A percentile compares a stretch with the other conserved stretches of the same genome.
Evolutionary conservation across 2,888 invertebrate species (phyloP).

Genomic region (Belgica antarctica): DNA sequence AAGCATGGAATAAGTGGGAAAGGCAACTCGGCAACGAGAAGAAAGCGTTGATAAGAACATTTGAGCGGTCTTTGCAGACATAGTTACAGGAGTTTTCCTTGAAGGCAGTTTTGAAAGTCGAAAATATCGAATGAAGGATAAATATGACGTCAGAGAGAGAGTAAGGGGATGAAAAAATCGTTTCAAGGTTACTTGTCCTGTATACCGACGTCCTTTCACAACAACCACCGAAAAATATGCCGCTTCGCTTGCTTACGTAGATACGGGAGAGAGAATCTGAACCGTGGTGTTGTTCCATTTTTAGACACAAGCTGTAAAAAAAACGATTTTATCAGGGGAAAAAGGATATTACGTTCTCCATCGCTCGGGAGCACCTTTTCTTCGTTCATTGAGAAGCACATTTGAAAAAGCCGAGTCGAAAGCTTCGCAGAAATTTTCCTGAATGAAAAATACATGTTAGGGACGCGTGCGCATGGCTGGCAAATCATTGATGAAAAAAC

Average conservation of each 20-base stretch:
- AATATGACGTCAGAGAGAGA: constrained; percentile 39
- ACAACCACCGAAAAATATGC: not conserved
- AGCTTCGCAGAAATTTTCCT: constrained; percentile 12
- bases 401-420: constrained; percentile 21
- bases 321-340: constrained; percentile 29
- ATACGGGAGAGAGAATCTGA: not conserved
- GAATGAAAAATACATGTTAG: constrained; percentile 25
- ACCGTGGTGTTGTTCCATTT: constrained; percentile 20
- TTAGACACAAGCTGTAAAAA: constrained; percentile 32
- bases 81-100: too few relatives aligned
- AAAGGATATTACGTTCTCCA: constrained; percentile 11
- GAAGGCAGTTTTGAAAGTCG: too few relatives aligned
- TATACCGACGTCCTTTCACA: not conserved
- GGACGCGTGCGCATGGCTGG: not conserved
- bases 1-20: not conserved
- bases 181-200: constrained; percentile 38
- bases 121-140: constrained; percentile 22
- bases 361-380: not conserved
- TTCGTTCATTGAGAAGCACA: not conserved
- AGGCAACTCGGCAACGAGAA: not conserved
- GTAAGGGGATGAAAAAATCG: constrained; percentile 24
- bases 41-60: constrained; percentile 1
- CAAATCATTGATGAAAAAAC: constrained; percentile 37
- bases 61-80: too few relatives aligned
- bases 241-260: constrained; percentile 12